Evolutionary conservation across 2,888 invertebrate genomes (phyloP), one percentile per base, ranked within the genome.

Genomic region (Theretra japonica): DNA sequence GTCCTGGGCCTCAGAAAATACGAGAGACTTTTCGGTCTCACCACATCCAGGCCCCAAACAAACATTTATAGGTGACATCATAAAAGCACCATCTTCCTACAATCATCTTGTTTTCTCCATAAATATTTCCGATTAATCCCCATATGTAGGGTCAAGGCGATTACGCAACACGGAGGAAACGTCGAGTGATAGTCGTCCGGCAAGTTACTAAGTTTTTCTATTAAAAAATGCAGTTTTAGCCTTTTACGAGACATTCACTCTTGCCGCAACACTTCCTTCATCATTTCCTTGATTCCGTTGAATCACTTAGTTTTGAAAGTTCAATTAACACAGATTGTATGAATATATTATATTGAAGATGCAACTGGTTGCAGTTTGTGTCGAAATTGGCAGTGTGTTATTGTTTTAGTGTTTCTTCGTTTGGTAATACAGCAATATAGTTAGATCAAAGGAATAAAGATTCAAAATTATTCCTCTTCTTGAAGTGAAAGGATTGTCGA

Each of bases 221-320:
- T 23, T 62, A 41, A 65, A 65, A 48, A 65, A 65, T 65, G 41
- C 48, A 23, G 65, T 65, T 41, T 21, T 23, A 48, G 48, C 65
- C 65, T 65, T 62, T 65, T 65, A 48, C 15, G 21, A 15, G 33
- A 33, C 62, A 23, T 23, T 48, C 65, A 23, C 65, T 65, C 41
- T 65, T 65, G 65, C 48, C 15, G 23, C 62, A 41, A 65, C 65
- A 65, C 65, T 65, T 65, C 62, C 62, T 65, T 65, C 11, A 65
- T 65, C 41, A 65, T 65, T 65, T 65, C 65, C 65, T 65, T 41
- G 65, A 65, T 48, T 65, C 62, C 33, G 62, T 23, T 48, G 33
- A 41, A 48, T 48, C 23, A 65, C 62, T 62, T 33, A 59, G 62
- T 41, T 62, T 62, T 33, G 41, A 62, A 62, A 62, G 62, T 62